phyloP scores from a whole-genome alignment of 2,113 vertebrate species.

The Chloropsis cyanopogon region DNA sequence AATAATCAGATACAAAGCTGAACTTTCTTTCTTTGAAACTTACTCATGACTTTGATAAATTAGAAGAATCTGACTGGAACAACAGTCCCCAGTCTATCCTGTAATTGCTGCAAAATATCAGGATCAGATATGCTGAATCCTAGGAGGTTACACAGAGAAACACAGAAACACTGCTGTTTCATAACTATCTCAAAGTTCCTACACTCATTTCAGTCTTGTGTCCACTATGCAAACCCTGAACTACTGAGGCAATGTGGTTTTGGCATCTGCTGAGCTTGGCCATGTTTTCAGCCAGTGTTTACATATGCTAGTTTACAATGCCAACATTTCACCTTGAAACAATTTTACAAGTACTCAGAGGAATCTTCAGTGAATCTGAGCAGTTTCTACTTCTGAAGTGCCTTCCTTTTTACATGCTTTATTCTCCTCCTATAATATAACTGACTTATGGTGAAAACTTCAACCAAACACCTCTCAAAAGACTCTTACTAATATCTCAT shows the following conservation, averaged over 20 bases:
- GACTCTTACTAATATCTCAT: neutral
- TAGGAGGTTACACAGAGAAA: neutral
- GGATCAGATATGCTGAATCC: neutral
- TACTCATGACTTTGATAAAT: neutral
- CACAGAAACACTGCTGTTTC: neutral
- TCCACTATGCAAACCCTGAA: neutral
- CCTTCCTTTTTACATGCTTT: neutral
- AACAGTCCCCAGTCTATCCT: neutral
- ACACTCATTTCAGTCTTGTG: neutral
- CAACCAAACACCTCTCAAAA: neutral
- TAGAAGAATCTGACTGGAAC: neutral
- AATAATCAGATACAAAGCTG: neutral
- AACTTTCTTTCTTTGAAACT: neutral
- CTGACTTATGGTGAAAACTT: neutral
- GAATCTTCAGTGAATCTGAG: neutral
- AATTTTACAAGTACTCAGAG: neutral
- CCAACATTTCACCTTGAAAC: neutral
- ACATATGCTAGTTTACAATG: neutral
- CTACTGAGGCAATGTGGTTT: neutral
- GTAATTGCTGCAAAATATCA: neutral
- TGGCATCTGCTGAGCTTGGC: neutral
- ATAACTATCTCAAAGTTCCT: neutral
- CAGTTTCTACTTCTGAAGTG: neutral
- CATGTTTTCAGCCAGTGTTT: neutral
- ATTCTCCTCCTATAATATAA: neutral